Evolutionary conservation across 2,113 vertebrate species (phyloP), one percentile per base, ranked within the genome.

Genomic region (Clarias batrachus): DNA sequence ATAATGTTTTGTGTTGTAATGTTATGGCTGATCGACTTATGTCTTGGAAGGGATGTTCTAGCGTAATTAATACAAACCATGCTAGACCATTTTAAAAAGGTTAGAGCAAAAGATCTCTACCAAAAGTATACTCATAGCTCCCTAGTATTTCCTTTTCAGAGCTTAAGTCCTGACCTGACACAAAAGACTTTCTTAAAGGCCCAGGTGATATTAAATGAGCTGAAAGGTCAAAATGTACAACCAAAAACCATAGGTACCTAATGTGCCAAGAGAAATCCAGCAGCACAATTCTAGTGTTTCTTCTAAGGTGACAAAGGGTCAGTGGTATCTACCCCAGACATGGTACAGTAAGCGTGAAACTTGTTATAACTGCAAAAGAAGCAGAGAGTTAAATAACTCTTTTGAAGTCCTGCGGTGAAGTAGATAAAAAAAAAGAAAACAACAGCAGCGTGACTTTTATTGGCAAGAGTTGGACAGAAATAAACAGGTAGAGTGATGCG

Each of bases 301-400:
- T 57, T n/a, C 73, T 78, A 78, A 78, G n/a, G 54, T 57, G 54
- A 59, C 76, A 78, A 52, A 57, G 54, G 76, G 76, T 78, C 76
- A 30, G 57, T 33, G 76, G n/a, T n/a, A 78, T 78, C 57, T 78
- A 78, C 52, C n/a, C 30, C 76, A 57, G 76, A 57, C n/a, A 19
- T 27, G 7, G n/a, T 48, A 8, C 48, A 48, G 48, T 30, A 78
- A 59, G 54, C 19, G 16, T 59, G 54, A 79, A 30, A 79, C 52
- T 33, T 27, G 23, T 52, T 77, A 56, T 57, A 8, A 57, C 25
- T 7, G 5, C 6, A 48, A 48, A n/a, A 4, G 52, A n/a, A 27
- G 76, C 25, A 17, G 52, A 27, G 14, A 57, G 76, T 59, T 13
- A 56, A 54, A 79, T 8, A 9, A 80, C 17, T 21, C 16, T 80